Percentiles rank a stretch among this genome's conserved stretches.
phyloP scores from a whole-genome alignment of 53 echinoderm and acorn worm genomes.

The Apostichopus leukothele region DNA sequence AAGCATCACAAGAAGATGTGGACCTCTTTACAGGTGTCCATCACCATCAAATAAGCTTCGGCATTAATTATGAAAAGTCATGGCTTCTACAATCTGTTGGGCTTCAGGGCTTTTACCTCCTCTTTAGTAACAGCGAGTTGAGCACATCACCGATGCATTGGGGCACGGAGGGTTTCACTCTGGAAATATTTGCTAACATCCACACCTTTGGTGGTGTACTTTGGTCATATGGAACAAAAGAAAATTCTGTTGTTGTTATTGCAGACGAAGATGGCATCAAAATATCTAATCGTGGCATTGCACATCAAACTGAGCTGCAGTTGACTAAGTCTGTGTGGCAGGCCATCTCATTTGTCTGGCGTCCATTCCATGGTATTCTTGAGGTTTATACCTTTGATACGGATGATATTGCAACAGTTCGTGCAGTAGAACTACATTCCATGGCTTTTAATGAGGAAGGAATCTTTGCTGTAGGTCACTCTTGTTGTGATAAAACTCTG shows the following conservation, averaged over 20 bases:
- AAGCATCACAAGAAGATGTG: conserved; percentile 59
- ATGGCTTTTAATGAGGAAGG: conserved; percentile 58
- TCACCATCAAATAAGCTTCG: conserved; percentile 24
- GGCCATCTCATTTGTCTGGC: conserved; percentile 80
- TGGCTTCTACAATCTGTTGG: conserved; percentile 53
- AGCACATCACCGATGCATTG: conserved; percentile 48
- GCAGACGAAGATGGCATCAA: conserved; percentile 46
- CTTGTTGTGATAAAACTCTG: conserved; percentile 19
- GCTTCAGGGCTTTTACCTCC: conserved; percentile 66
- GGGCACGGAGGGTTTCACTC: conserved; percentile 67
- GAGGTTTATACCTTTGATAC: conserved; percentile 81
- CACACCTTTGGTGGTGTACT: conserved; percentile 63
- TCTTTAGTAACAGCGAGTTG: conserved; percentile 64
- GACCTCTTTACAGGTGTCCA: conserved; percentile 62
- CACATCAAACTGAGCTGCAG: conserved; percentile 50
- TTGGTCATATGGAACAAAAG: conserved; percentile 64
- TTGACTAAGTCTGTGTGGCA: conserved; percentile 62
- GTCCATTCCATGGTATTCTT: conserved; percentile 60
- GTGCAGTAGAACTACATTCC: conserved; percentile 60
- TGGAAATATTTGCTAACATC: conserved; percentile 65
- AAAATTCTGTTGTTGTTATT: conserved; percentile 60
- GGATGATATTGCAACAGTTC: conserved; percentile 56
- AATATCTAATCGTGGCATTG: conserved; percentile 38
- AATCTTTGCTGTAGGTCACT: conserved; percentile 66
- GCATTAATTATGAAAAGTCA: conserved; percentile 47